Evolutionary conservation across 2,113 vertebrate genomes (phyloP).

Genomic region (Anarhynchus alexandrinus): DNA sequence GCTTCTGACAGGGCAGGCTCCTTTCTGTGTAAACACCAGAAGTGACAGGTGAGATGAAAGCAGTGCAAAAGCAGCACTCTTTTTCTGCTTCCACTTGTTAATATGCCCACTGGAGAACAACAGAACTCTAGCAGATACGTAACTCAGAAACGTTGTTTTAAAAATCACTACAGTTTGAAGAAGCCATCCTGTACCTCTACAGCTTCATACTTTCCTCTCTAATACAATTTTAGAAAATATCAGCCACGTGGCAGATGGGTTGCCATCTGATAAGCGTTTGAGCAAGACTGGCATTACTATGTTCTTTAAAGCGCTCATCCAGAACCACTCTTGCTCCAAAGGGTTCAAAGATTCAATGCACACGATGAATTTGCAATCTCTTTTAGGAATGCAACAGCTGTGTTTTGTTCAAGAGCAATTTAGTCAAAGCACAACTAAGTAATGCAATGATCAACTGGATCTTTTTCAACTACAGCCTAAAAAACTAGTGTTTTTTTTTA

Average conservation of each 20-base stretch:
- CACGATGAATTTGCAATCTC: background rate
- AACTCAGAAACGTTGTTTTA: background rate
- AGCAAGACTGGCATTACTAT: background rate
- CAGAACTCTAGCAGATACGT: background rate
- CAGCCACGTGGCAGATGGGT: background rate
- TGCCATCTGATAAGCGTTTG: background rate
- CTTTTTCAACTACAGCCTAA: background rate
- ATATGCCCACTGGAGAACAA: background rate
- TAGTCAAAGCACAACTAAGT: background rate
- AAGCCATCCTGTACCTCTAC: background rate
- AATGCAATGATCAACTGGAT: background rate
- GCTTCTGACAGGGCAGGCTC: constrained; percentile 20
- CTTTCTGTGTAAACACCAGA: background rate
- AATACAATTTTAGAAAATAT: background rate
- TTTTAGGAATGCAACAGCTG: background rate
- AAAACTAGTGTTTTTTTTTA: background rate
- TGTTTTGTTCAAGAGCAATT: background rate
- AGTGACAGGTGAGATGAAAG: constrained; percentile 33
- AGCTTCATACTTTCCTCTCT: background rate
- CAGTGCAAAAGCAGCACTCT: background rate
- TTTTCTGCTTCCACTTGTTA: background rate
- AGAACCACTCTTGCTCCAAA: background rate
- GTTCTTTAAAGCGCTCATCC: background rate
- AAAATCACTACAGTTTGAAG: background rate
- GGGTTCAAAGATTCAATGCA: background rate